Evolutionary conservation across 1,140 invertebrate species (phyloP).

Genomic region (Dufourea novaeangliae): DNA sequence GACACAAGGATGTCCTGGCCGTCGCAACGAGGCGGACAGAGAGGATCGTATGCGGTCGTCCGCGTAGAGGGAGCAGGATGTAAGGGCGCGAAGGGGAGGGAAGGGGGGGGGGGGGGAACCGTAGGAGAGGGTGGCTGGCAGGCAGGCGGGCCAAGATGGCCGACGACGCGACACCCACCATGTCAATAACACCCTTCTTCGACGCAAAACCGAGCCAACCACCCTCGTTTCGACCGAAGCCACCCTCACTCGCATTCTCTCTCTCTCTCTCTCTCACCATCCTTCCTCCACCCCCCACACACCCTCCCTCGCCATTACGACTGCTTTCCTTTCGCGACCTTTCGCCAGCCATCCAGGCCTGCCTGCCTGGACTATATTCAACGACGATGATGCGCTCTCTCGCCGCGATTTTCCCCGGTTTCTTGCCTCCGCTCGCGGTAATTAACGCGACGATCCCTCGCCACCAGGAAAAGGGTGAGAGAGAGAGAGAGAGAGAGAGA

Average conservation of each 20-base stretch:
- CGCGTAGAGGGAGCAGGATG: not conserved
- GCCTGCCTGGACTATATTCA: conserved; percentile 50
- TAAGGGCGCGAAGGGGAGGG: not conserved
- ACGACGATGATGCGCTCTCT: conserved; percentile 69
- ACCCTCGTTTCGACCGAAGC: conserved; percentile 30
- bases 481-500: not conserved
- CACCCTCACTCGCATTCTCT: conserved; percentile 9
- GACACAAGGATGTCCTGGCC: conserved; percentile 69
- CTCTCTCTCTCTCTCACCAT: conserved; percentile 12
- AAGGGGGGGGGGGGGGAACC: no score
- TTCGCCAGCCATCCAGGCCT: conserved; percentile 26
- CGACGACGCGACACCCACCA: conserved; percentile 69
- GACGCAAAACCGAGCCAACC: conserved; percentile 64
- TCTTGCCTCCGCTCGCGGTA: conserved; percentile 66
- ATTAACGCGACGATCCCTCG: conserved; percentile 67
- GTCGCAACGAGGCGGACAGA: conserved; percentile 33
- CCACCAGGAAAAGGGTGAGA: conserved; percentile 52
- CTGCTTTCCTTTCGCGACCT: conserved; percentile 55
- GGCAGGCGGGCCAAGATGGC: conserved; percentile 64
- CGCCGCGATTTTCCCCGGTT: conserved; percentile 65
- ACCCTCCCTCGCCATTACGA: conserved; percentile 18
- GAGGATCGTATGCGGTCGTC: not conserved
- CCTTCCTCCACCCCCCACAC: conserved; percentile 10
- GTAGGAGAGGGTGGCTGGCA: not conserved
- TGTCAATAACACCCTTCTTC: conserved; percentile 71